phyloP scores from a whole-genome alignment of 2,797 vertebrate genomes.

The Gephyroberyx darwinii region DNA sequence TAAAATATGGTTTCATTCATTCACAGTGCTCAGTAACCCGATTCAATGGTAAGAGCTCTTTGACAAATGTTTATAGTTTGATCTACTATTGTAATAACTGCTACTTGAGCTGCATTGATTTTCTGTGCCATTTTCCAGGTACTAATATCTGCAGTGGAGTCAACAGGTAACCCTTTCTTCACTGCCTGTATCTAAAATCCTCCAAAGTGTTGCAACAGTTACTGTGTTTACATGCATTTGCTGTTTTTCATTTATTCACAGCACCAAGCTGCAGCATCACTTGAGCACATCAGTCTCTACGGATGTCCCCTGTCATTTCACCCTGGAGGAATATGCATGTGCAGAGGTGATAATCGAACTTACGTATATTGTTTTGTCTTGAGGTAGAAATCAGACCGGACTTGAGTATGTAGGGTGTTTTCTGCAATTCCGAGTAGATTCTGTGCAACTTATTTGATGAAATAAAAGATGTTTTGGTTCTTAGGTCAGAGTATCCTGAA shows the following conservation, averaged over 20 bases:
- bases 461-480: not conserved
- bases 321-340: constrained; percentile 73
- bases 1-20: constrained; percentile 2
- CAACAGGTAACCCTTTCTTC: constrained; percentile 64
- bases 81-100: not conserved
- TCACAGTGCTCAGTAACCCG: constrained; percentile 68
- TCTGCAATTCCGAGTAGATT: not conserved
- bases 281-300: constrained; percentile 21
- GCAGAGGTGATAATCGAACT: constrained; percentile 60
- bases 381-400: not conserved
- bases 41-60: constrained; percentile 68
- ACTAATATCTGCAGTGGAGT: constrained; percentile 58
- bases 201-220: not conserved
- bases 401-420: too few species aligned
- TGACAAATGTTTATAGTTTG: not conserved
- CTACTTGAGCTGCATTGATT: not conserved
- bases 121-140: constrained; percentile 52
- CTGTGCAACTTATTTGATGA: not conserved
- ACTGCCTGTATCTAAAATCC: not conserved
- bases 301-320: constrained; percentile 55
- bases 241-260: constrained; percentile 39
- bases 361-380: not conserved
- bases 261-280: constrained; percentile 55
- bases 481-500: too few species aligned
- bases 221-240: constrained; percentile 2